Evolutionary conservation across 1,140 invertebrate species (phyloP).

Genomic region (Lordiphosa stackelbergi): DNA sequence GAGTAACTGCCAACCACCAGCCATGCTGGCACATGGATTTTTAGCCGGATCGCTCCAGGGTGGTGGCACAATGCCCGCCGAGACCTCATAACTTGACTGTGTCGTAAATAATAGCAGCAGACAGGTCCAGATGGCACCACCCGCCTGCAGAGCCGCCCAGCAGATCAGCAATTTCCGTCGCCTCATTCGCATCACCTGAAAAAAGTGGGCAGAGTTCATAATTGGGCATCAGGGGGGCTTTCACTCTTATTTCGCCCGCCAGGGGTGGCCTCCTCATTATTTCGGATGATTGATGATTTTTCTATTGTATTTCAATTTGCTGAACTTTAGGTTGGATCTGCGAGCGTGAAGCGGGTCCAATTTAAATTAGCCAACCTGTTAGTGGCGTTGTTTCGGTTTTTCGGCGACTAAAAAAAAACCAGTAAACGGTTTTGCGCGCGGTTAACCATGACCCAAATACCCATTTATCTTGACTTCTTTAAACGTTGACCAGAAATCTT

Average conservation of each 20-base stretch:
- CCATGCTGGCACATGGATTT: conserved; percentile 88
- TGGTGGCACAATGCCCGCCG: conserved; percentile 84
- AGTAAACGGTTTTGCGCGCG: conserved; percentile 56
- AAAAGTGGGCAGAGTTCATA: background rate
- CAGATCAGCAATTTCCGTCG: conserved; percentile 62
- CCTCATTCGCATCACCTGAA: conserved; percentile 33
- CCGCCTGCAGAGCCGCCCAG: conserved; percentile 60
- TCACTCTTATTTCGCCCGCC: conserved; percentile 3
- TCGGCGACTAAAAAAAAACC: conserved; percentile 54
- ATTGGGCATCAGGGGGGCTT: conserved; percentile 5
- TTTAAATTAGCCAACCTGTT: conserved; percentile 65
- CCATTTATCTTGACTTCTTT: conserved; percentile 73
- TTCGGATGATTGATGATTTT: conserved; percentile 61
- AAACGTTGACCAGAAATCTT: conserved; percentile 40
- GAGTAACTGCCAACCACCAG: conserved; percentile 88
- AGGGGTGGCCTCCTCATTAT: conserved; percentile 42
- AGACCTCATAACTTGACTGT: conserved; percentile 22
- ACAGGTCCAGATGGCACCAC: conserved; percentile 49
- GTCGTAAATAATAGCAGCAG: conserved; percentile 43
- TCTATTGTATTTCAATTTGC: conserved; percentile 33
- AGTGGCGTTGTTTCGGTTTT: conserved; percentile 30
- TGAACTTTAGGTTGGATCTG: conserved; percentile 3
- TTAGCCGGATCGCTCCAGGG: conserved; percentile 88
- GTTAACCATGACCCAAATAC: conserved; percentile 72
- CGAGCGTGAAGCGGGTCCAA: conserved; percentile 42